Evolutionary conservation across 1,140 invertebrate species (phyloP), one percentile per base, ranked within the genome.

Genomic region (Hycleus cichorii): DNA sequence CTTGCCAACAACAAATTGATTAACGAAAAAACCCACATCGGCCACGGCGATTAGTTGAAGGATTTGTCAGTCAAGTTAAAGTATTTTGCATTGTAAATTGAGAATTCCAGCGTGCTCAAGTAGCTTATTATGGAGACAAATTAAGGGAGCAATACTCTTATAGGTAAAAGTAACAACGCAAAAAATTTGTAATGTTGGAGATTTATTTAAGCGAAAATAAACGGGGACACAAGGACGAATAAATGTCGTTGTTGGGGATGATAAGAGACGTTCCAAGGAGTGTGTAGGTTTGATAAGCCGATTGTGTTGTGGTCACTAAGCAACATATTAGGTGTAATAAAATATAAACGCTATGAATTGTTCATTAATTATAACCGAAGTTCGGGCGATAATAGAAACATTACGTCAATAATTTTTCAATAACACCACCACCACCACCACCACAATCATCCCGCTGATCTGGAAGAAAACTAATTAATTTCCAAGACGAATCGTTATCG

Each of bases 241-340:
- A 7, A 32, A 32, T 32, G 52, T 25, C 18, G 27, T 10, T 7
- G 49, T 39, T 27, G 7, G 4, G 57, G 45, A 44, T 24, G 50
- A 48, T 42, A 50, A 51, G 56, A 53, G 49, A 53, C 48, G 40
- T 59, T 59, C 39, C 26, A 38, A 54, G 56, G 61, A 46, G 45
- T 63, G 61, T 59, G 54, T 46, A 43, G 48, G 44, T 10, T 54
- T 57, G 61, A 63, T 63, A 63, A 63, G 61, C 61, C 61, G 61
- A 63, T 63, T 63, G 57, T 59, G 51, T 32, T 32, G 48, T 53
- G 61, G 58, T 63, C 61, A 53, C 61, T 57, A 63, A 57, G 61
- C 61, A 63, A 63, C 61, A 18, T 18, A 18, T 18, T 18, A 18
- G 18, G 18, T 18, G 18, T 18, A 18, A 18, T 18, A 18, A 18